A percentile compares a stretch with the other conserved stretches of the same genome.
These are phyloP conservation scores for Heliothis subflexa DNA, from an alignment of 1,140 invertebrate species.

Conservation along the genomic window DNA sequence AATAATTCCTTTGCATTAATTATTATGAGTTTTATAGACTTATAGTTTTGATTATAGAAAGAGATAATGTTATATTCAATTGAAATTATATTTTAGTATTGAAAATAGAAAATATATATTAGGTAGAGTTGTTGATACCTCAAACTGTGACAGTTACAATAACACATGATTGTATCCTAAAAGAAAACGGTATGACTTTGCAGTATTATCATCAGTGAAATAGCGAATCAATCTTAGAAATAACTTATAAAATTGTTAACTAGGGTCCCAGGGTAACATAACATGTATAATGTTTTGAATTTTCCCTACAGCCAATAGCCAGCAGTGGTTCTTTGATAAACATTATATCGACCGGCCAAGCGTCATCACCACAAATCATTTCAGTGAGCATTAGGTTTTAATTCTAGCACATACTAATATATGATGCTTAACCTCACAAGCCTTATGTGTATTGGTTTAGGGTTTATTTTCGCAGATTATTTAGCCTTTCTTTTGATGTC, in stretches of 20 bases:
- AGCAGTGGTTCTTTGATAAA: conserved; percentile 83
- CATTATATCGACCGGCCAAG: conserved; percentile 83
- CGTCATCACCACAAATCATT: conserved; percentile 79
- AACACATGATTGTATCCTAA: too few species aligned
- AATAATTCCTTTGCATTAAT: neutral
- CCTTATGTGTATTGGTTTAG: conserved; percentile 32
- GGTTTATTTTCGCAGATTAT: conserved; percentile 35
- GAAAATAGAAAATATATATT: neutral
- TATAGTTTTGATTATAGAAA: too few species aligned
- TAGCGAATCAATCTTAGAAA: too few species aligned
- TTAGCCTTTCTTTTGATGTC: conserved; percentile 10
- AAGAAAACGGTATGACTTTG: too few species aligned
- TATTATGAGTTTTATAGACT: too few species aligned
- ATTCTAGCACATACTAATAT: conserved; percentile 40
- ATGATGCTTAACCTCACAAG: conserved; percentile 37
- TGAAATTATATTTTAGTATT: neutral
- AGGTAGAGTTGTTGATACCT: too few species aligned
- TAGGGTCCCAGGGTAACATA: neutral
- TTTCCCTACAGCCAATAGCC: conserved; percentile 79
- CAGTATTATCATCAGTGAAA: too few species aligned
- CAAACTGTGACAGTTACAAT: too few species aligned
- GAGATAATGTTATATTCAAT: too few species aligned
- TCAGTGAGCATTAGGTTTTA: conserved; percentile 74
- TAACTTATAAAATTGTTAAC: neutral
- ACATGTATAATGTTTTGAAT: conserved; percentile 48